phyloP scores from a whole-genome alignment of 2,797 vertebrate genomes.

The Sebastes oblongus region DNA sequence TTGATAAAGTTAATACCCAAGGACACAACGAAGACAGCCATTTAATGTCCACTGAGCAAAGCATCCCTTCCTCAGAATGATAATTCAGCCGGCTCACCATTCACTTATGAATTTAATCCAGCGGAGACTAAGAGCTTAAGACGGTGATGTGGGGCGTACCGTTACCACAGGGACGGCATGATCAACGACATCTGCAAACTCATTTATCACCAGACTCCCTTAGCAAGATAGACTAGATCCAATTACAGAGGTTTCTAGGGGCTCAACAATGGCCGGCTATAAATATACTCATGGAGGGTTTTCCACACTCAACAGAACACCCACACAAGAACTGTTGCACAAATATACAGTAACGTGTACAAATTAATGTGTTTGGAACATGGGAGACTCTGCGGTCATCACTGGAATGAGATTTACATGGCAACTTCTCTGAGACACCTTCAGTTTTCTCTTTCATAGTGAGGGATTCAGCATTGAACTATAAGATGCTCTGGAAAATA shows the following conservation, averaged over 20 bases:
- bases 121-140: constrained; percentile 54
- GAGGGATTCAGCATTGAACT: neutral
- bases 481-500: neutral
- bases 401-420: neutral
- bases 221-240: constrained; percentile 67
- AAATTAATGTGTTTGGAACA: neutral
- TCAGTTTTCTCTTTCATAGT: neutral
- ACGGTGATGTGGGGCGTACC: constrained; percentile 49
- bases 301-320: constrained; percentile 74
- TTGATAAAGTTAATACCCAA: constrained; percentile 8
- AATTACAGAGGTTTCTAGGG: constrained; percentile 82
- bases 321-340: constrained; percentile 44
- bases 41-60: constrained; percentile 16
- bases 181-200: constrained; percentile 72
- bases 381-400: neutral
- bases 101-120: constrained; percentile 71
- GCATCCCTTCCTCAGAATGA: constrained; percentile 32
- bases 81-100: constrained; percentile 55
- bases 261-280: constrained; percentile 82
- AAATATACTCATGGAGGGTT: constrained; percentile 80
- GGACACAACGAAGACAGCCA: constrained; percentile 30
- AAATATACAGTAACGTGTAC: constrained; percentile 13
- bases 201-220: constrained; percentile 76
- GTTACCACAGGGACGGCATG: constrained; percentile 70
- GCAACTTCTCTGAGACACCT: neutral